Evolutionary conservation across 2,113 vertebrate genomes (phyloP).

Genomic region (Polypterus senegalus): DNA sequence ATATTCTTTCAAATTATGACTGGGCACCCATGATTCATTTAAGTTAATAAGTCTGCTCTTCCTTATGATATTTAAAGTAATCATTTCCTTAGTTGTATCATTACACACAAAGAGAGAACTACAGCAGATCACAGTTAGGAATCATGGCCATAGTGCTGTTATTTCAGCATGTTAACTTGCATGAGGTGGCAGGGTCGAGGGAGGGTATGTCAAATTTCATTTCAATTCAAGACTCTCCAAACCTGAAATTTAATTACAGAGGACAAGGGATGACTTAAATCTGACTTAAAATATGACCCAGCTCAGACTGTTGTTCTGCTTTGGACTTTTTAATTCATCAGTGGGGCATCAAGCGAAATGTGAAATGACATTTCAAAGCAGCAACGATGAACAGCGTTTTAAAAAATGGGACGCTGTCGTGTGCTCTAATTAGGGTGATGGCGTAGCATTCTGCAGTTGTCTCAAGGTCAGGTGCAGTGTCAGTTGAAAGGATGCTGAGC

Average conservation of each 20-base stretch:
- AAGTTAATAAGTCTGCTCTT: too few species aligned
- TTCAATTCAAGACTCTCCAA: conserved; percentile 2
- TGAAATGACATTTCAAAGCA: conserved; percentile 8
- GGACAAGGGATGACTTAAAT: neutral
- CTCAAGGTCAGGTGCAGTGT: conserved; percentile 2
- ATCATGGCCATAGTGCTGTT: too few species aligned
- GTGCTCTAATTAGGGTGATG: neutral
- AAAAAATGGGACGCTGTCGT: conserved; percentile 1
- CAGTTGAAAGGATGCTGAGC: neutral
- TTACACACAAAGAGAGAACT: neutral
- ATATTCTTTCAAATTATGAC: too few species aligned
- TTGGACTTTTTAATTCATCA: conserved; percentile 6
- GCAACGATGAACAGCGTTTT: conserved; percentile 4
- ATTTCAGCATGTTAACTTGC: too few species aligned
- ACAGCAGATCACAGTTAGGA: too few species aligned
- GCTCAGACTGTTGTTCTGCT: neutral
- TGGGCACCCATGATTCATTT: too few species aligned
- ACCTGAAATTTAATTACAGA: conserved; percentile 5
- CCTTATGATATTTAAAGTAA: too few species aligned
- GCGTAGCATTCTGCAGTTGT: neutral
- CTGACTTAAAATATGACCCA: conserved; percentile 2
- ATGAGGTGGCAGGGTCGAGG: too few species aligned
- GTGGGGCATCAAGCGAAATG: conserved; percentile 1
- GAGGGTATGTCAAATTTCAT: neutral
- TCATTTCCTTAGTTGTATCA: neutral